Evolutionary conservation across 2,797 vertebrate genomes (phyloP), one percentile per base, ranked within the genome.

Genomic region (Rhodeus uyekii): DNA sequence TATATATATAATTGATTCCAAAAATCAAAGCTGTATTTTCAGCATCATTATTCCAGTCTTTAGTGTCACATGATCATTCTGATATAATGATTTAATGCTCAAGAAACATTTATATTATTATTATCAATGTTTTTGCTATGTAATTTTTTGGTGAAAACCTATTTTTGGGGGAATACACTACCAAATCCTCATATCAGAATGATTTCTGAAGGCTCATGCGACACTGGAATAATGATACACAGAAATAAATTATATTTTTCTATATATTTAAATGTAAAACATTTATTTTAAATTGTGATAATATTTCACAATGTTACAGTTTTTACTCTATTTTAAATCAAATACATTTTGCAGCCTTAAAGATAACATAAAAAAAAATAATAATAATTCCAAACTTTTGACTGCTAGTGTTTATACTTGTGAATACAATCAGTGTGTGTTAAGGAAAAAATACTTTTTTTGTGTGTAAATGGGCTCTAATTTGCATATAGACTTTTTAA

Each of bases 391-490:
- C 39, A 24, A 34, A 58, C 34, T 27, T 58, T 58, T 39, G 50
- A 39, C 16, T 9, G 24, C 14, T 19, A 19, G 50, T 27, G n/a
- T 58, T 39, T 63, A 32, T 14, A 24, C 13, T 80, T 80, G 78
- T 80, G 78, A 80, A 61, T 72, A 72, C 78, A 80, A 72, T 80
- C 78, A 48, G 24, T 61, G 29, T 36, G 60, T 76, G 74, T 44
- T 5, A 48, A 27, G n/a, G 9, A 38, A 19, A 71, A 3, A 69
- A n/a, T 0, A 18, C 14, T 7, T 39, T 78, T 61, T 39, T 73
- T n/a, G 64, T 79, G 55, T 64, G 44, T 53, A 38, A 63, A 53
- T 10, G 9, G 69, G 18, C n/a, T 55, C 78, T 72, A 55, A 71
- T 84, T 64, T 78, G 53, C 63, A 75, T 67, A 39, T 42, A 38